Conservation (phyloP, 2,797 vertebrate genomes). For the Hoplostethus mediterraneus region DNA sequence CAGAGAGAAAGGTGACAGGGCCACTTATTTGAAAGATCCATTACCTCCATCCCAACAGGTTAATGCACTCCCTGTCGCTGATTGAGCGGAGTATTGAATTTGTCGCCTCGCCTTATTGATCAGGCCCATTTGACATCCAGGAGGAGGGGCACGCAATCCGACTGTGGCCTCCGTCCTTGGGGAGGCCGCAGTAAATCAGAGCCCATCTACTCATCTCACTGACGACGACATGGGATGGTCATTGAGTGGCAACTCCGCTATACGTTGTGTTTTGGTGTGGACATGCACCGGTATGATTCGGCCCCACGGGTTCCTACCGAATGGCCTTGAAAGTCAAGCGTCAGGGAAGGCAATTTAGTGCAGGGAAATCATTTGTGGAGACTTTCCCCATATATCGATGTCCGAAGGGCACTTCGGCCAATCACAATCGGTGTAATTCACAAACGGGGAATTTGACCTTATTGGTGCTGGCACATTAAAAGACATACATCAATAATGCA, state of each 20-base stretch:
- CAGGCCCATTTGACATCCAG: constrained; percentile 21
- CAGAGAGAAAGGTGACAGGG: constrained; percentile 1
- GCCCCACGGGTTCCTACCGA: neutral
- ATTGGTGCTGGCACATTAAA: too few species aligned
- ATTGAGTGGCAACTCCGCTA: constrained; percentile 5
- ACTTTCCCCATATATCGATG: constrained; percentile 34
- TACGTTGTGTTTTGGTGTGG: constrained; percentile 1
- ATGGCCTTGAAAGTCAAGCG: constrained; percentile 3
- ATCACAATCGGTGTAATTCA: neutral
- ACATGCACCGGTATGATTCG: neutral
- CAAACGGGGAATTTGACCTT: neutral
- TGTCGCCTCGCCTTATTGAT: constrained; percentile 42
- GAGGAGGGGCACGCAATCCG: neutral
- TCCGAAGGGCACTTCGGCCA: neutral
- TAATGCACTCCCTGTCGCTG: constrained; percentile 22
- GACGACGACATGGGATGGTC: constrained; percentile 35
- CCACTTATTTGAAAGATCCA: constrained; percentile 39
- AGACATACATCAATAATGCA: too few species aligned
- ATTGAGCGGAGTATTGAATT: constrained; percentile 15
- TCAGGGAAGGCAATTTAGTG: constrained; percentile 21
- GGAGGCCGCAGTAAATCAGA: constrained; percentile 25
- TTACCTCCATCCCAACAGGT: constrained; percentile 4
- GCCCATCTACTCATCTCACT: constrained; percentile 19
- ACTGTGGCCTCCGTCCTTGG: neutral
- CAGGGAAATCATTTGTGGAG: neutral